Percentiles rank a stretch among this genome's conserved stretches.
Evolutionary conservation across 1,140 invertebrate genomes (phyloP).

Genomic region (Zaprionus kolodkinae): DNA sequence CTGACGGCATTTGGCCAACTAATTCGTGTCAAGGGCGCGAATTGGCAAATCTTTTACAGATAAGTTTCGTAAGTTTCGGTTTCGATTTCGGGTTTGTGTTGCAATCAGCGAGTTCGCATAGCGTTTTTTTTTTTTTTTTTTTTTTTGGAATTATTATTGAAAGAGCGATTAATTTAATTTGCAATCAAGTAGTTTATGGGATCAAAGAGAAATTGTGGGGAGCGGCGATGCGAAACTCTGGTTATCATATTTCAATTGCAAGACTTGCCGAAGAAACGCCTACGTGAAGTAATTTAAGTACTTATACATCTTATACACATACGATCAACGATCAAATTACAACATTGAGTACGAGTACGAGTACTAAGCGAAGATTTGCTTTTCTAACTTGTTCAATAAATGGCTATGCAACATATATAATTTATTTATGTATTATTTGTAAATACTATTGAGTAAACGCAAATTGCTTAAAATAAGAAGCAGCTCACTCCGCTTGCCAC

Average conservation of each 20-base stretch:
- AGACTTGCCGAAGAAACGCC: constrained; percentile 59
- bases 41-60: constrained; percentile 11
- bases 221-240: constrained; percentile 19
- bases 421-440: constrained; percentile 51
- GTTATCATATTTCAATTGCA: constrained; percentile 27
- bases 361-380: constrained; percentile 76
- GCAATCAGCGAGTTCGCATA: constrained; percentile 17
- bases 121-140: neutral
- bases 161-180: neutral
- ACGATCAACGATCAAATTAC: constrained; percentile 76
- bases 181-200: neutral
- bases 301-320: constrained; percentile 50
- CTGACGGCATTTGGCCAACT: constrained; percentile 8
- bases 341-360: constrained; percentile 76
- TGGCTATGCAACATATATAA: constrained; percentile 73
- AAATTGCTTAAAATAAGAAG: constrained; percentile 53
- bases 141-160: neutral
- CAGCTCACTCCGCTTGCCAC: neutral
- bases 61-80: constrained; percentile 19
- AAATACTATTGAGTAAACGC: constrained; percentile 58
- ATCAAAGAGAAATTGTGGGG: neutral
- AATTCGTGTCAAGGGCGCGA: constrained; percentile 16
- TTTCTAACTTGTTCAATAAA: constrained; percentile 67
- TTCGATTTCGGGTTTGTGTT: constrained; percentile 7
- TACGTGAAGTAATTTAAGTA: constrained; percentile 61